Evolutionary conservation across 1,140 invertebrate species (phyloP).

Genomic region (Eciton burchellii): DNA sequence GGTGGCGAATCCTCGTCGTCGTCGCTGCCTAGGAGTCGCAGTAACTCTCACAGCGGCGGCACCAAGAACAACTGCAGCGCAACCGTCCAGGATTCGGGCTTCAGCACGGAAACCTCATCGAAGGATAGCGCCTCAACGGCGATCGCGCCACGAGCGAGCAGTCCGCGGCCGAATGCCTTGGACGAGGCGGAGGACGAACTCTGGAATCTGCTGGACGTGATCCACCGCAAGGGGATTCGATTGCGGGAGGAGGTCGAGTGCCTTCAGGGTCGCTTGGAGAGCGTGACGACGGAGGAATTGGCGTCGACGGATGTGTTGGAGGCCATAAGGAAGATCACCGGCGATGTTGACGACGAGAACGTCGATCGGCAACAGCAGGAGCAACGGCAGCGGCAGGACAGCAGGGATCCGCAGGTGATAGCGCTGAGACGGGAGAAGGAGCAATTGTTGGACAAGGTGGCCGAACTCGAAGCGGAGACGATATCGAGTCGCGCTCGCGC

Average conservation of each 20-base stretch:
- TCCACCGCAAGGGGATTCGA: constrained; percentile 91
- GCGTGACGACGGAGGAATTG: constrained; percentile 84
- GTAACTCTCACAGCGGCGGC: constrained; percentile 88
- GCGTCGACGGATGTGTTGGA: constrained; percentile 83
- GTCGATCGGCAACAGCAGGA: background rate
- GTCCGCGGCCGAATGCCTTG: constrained; percentile 80
- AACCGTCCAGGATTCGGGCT: constrained; percentile 93
- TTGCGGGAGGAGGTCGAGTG: constrained; percentile 91
- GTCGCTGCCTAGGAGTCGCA: constrained; percentile 87
- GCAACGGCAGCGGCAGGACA: background rate
- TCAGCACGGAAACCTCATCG: constrained; percentile 93
- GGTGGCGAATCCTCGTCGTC: constrained; percentile 84
- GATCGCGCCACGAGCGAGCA: constrained; percentile 82
- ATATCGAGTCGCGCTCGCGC: constrained; percentile 88
- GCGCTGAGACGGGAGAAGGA: constrained; percentile 90
- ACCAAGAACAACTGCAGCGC: constrained; percentile 86
- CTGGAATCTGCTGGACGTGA: constrained; percentile 93
- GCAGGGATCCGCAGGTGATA: constrained; percentile 63
- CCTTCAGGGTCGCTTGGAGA: constrained; percentile 84
- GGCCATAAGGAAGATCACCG: constrained; percentile 80
- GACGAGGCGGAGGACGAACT: constrained; percentile 92
- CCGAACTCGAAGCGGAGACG: constrained; percentile 90
- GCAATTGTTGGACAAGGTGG: constrained; percentile 88
- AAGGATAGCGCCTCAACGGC: constrained; percentile 89
- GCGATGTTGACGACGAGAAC: constrained; percentile 25